These are phyloP conservation scores for Stenodema calcarata DNA, from an alignment of 2,888 invertebrate genomes.

Conservation along the genomic window DNA sequence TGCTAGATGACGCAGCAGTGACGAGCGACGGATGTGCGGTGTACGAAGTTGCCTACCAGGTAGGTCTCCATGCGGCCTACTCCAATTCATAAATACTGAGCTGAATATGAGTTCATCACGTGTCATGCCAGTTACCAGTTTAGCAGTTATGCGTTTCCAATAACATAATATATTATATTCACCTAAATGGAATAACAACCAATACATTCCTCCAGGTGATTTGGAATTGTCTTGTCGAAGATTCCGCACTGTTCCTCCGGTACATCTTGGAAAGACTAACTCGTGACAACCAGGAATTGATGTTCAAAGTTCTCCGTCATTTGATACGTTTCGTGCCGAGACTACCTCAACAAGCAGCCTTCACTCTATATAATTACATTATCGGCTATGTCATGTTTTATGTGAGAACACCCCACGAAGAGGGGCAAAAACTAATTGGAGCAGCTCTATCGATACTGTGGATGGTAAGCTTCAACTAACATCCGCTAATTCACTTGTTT, in stretches of 20 bases:
- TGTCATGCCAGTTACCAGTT: no score
- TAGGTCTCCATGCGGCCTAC: slow-evolving; percentile 60
- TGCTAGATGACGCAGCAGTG: slow-evolving; percentile 95
- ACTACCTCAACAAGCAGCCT: slow-evolving; percentile 95
- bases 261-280: slow-evolving; percentile 96
- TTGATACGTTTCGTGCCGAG: slow-evolving; percentile 91
- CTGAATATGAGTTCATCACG: no score
- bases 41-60: slow-evolving; percentile 94
- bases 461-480: slow-evolving; percentile 87
- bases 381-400: slow-evolving; percentile 99
- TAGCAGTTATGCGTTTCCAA: no score
- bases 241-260: slow-evolving; percentile 92
- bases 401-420: slow-evolving; percentile 93
- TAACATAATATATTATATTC: no score
- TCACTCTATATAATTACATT: slow-evolving; percentile 96
- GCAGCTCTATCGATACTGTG: slow-evolving; percentile 93
- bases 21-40: slow-evolving; percentile 94
- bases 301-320: slow-evolving; percentile 91
- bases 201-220: slow-evolving; percentile 72
- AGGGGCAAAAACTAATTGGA: slow-evolving; percentile 92
- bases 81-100: background rate
- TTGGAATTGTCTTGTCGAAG: slow-evolving; percentile 98
- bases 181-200: no score
- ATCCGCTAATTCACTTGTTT: no score
- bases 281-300: slow-evolving; percentile 88